Evolutionary conservation across 1,140 invertebrate species (phyloP), one percentile per base, ranked within the genome.

Genomic region (Plodia interpunctella): DNA sequence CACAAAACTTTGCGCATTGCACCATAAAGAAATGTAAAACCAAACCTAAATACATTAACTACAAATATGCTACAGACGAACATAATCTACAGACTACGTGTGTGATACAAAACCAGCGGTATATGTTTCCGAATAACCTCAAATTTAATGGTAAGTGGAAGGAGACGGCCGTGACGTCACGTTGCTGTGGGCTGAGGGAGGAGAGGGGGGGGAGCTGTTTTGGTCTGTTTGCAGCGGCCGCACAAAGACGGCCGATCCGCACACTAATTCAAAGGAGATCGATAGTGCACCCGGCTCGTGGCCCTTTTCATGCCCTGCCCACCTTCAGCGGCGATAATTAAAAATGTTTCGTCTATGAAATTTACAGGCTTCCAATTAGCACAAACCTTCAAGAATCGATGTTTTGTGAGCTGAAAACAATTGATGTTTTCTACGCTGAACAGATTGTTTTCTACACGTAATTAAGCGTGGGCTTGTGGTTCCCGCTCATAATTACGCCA

Each of bases 241-340:
- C 79, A 87, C 86, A 88, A 88, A 87, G 86, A 74, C 80, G 80
- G 74, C 76, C 83, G 85, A 88, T 88, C 82, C 83, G 82, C 81
- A 80, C 86, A 86, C 83, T 88, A 88, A 88, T 88, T 88, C 83
- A 84, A 81, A 81, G 64, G 74, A 86, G 82, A 88, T 88, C 86
- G 86, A 88, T 88, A 88, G 82, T 84, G 86, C 86, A 87, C 76
- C 79, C 78, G 73, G 70, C 78, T 44, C 38, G 38, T 35, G 73
- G 82, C 83, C 80, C 79, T 87, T 44, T 87, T 87, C 70, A 79
- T 70, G 81, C 76, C 74, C 76, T 70, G 81, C 76, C 74, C 76
- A 79, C 77, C 71, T 79, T 75, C 71, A 72, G 68, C 60, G 53
- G 60, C 66, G 65, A 75, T 83, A 83, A 86, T 86, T 82, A 83